Conservation (phyloP, 2,797 vertebrate species). For the Sternarchorhynchus goeldii region DNA sequence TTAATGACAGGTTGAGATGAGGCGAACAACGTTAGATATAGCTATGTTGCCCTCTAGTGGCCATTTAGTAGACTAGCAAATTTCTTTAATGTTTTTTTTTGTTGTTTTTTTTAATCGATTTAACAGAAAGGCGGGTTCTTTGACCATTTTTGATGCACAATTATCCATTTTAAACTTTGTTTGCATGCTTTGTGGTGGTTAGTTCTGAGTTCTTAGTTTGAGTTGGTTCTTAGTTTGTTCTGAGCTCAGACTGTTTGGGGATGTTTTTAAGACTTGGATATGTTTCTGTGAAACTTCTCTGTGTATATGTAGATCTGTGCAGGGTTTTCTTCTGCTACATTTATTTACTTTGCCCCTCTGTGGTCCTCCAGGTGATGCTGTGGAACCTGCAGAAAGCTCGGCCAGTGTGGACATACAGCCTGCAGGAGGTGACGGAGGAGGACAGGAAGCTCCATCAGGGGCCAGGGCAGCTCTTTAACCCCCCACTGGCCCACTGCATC, state of each 20-base stretch:
- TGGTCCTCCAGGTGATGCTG: constrained; percentile 82
- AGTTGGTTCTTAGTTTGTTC: no score
- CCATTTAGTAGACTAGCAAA: background rate
- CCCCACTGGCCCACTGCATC: constrained; percentile 88
- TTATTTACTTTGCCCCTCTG: no score
- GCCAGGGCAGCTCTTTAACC: constrained; percentile 88
- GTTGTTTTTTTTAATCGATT: no score
- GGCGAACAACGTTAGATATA: background rate
- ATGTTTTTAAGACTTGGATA: no score
- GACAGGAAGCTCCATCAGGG: constrained; percentile 68
- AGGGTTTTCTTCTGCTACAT: no score
- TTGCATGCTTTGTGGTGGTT: background rate
- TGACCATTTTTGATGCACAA: no score
- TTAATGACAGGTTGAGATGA: background rate
- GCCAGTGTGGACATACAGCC: constrained; percentile 85
- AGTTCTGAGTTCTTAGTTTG: background rate
- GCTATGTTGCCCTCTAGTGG: constrained; percentile 1
- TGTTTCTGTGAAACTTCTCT: no score
- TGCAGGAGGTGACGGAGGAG: constrained; percentile 81
- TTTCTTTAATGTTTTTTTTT: no score
- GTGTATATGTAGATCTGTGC: no score
- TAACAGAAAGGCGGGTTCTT: no score
- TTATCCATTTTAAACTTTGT: no score
- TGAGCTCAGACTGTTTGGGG: no score
- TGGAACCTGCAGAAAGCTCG: constrained; percentile 94